phyloP scores from a whole-genome alignment of 2,888 invertebrate genomes.

The Noctua fimbriata region DNA sequence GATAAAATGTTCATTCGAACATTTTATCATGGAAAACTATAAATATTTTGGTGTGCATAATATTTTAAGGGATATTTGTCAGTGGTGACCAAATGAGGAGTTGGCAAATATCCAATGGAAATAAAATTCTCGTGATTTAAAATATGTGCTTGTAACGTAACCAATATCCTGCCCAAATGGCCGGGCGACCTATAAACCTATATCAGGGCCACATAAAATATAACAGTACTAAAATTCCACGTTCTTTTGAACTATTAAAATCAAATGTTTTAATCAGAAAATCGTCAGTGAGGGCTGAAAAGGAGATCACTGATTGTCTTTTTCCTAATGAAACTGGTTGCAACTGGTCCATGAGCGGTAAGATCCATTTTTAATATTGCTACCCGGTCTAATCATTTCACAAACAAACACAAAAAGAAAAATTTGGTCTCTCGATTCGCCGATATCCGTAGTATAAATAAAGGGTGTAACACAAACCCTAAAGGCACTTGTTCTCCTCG shows the following conservation, averaged over 20 bases:
- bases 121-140: constrained; percentile 66
- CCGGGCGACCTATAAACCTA: constrained; percentile 27
- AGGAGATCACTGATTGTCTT: not conserved
- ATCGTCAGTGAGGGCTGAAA: not conserved
- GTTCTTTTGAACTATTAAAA: not conserved
- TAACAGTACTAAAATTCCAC: constrained; percentile 7
- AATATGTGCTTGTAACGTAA: constrained; percentile 59
- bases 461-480: too few species aligned
- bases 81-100: constrained; percentile 66
- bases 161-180: constrained; percentile 61
- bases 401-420: not conserved
- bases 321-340: not conserved
- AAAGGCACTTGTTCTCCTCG: too few species aligned
- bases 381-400: not conserved
- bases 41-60: too few species aligned
- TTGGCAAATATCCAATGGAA: constrained; percentile 69
- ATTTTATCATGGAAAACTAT: too few species aligned
- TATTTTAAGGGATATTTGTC: constrained; percentile 65
- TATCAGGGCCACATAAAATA: constrained; percentile 1
- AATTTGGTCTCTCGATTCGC: too few species aligned
- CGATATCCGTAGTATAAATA: too few species aligned
- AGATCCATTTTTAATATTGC: not conserved
- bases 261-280: not conserved
- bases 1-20: constrained; percentile 47
- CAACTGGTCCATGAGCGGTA: not conserved